Base-by-base conservation (phyloP, 2,113 vertebrate genomes). In the Cygnus buccinator region DNA sequence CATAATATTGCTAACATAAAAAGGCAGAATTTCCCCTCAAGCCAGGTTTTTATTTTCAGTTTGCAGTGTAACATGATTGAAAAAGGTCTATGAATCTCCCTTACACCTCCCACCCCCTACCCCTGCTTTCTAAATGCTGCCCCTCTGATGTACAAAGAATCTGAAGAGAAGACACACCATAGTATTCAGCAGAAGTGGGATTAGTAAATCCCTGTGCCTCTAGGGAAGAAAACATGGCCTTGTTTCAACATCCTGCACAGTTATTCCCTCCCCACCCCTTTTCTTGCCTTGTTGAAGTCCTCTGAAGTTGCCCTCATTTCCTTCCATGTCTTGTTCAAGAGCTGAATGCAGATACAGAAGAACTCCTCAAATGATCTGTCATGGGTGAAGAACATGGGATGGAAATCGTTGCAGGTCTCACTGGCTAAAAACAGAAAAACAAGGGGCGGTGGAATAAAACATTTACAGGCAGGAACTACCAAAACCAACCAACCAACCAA, bases 281-380 rank as follows among this genome's bases (percentile, higher is more conserved):
- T 48, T 86, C 91, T 96, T 97, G 99, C 99, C 99, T 99, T 99
- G 97, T 99, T 99, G 97, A 99, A 99, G 97, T 99, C 99, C 97
- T 99, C 99, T 50, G 99, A 99, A 10, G 99, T 99, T 81, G 99
- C 99, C 91, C 99, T 98, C 99, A 99, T 99, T 97, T 99, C 99
- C 96, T 99, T 99, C 99, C 99, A 99, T 35, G 99, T 99, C 97
- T 99, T 99, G 98, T 99, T 99, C 95, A 99, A 98, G 92, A 99
- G 98, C 97, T 99, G 99, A 97, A 99, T 99, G 97, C 99, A 99
- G 98, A 99, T 99, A 98, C 99, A 99, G 98, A 99, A 99, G 96
- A 99, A 99, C 92, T 99, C 99, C 96, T 99, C 99, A 33, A 99
- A 99, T 11, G 99, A 98, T 94, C 98, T 98, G 95, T 99, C 99